A percentile compares a stretch with the other conserved stretches of the same genome.
Evolutionary conservation across 2,888 invertebrate genomes (phyloP).

Genomic region (Pterobdella sp.): DNA sequence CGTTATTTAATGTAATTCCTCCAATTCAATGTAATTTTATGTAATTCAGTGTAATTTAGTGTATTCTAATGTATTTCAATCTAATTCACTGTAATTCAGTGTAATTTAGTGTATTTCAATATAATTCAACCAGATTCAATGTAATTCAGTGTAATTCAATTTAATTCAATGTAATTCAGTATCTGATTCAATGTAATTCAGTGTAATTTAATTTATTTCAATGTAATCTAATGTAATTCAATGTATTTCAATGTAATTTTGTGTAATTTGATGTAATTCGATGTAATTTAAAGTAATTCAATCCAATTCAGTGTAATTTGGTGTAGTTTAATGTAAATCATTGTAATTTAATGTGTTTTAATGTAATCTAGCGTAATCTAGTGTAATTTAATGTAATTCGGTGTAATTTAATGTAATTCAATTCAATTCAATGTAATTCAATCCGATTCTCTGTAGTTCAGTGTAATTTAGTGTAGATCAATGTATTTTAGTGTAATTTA

Average conservation of each 20-base stretch:
- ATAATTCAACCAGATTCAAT: neutral
- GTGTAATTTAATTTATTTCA: no score
- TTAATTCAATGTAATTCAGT: conserved; percentile 3
- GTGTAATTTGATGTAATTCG: no score
- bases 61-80: neutral
- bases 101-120: neutral
- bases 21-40: neutral
- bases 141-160: conserved; percentile 5
- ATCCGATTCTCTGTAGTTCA: neutral
- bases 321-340: neutral
- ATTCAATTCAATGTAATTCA: no score
- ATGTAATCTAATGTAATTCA: no score
- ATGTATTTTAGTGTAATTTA: neutral
- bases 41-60: neutral
- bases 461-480: neutral
- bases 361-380: no score
- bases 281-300: no score
- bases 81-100: neutral
- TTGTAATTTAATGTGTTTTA: neutral
- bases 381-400: no score
- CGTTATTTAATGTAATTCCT: no score
- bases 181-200: no score
- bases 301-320: neutral
- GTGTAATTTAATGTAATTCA: no score
- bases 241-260: no score